A percentile compares a stretch with the other conserved stretches of the same genome.
These are phyloP conservation scores for Yasuhikotakia modesta DNA, from an alignment of 2,797 vertebrate genomes.

Conservation along the genomic window DNA sequence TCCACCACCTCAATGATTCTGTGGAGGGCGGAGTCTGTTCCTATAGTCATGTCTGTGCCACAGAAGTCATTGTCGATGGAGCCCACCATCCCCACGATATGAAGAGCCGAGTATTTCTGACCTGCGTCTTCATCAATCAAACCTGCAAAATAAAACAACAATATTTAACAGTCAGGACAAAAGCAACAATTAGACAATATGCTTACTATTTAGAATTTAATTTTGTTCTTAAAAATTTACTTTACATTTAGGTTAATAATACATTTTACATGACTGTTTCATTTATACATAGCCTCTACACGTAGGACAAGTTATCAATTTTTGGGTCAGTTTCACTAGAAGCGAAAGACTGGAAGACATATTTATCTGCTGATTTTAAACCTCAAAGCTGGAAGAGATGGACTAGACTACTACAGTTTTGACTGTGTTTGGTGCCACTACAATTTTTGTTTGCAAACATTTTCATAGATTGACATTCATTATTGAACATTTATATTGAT, in stretches of 20 bases:
- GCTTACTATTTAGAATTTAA: no score
- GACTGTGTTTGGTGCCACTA: no score
- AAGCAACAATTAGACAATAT: not conserved
- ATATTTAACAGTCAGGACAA: not conserved
- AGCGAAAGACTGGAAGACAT: no score
- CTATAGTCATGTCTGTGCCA: conserved; percentile 98
- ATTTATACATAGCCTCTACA: not conserved
- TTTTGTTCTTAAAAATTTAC: no score
- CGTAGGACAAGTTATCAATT: not conserved
- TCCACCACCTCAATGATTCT: conserved; percentile 98
- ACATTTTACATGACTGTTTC: not conserved
- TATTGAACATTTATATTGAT: no score
- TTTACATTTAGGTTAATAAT: no score
- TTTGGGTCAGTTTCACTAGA: not conserved
- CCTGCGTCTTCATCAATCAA: conserved; percentile 80
- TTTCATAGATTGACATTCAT: no score
- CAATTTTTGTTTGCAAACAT: no score
- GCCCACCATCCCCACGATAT: conserved; percentile 98
- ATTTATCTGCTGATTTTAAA: no score
- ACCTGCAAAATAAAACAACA: conserved; percentile 68
- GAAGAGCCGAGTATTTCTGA: conserved; percentile 84
- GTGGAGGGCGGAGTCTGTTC: conserved; percentile 96
- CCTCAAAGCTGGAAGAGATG: no score
- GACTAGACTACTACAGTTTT: no score
- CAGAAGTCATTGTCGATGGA: conserved; percentile 99